Conservation (phyloP, 2,888 invertebrate genomes). For the Lithophane socia region DNA sequence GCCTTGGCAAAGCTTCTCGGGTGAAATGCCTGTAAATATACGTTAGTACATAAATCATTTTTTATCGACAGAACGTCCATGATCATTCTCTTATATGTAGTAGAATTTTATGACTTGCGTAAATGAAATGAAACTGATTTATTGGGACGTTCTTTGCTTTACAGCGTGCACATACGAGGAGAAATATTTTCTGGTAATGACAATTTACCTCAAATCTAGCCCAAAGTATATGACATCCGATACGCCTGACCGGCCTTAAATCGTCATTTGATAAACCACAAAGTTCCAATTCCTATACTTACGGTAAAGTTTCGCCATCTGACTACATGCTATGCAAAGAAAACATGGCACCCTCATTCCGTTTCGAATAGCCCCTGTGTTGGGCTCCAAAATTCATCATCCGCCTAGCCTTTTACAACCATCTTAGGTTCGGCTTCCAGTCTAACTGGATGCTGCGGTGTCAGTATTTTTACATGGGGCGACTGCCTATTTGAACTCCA, state of each 20-base stretch:
- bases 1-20: slow-evolving; percentile 95
- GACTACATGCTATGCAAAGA: neutral
- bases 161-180: neutral
- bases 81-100: neutral
- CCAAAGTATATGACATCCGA: neutral
- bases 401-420: neutral
- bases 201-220: neutral
- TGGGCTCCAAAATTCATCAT: neutral
- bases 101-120: neutral
- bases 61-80: slow-evolving; percentile 12
- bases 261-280: neutral
- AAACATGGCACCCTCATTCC: neutral
- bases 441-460: neutral
- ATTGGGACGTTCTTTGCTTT: neutral
- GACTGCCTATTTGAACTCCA: too few species aligned
- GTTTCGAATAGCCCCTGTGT: neutral
- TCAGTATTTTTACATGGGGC: neutral
- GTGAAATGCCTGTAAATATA: slow-evolving; percentile 93
- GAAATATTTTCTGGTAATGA: neutral
- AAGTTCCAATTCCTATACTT: neutral
- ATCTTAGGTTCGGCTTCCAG: neutral
- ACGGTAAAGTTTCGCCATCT: neutral
- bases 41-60: slow-evolving; percentile 17
- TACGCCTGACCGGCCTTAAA: neutral
- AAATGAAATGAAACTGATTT: neutral